Base-by-base conservation (phyloP, 2,113 vertebrate genomes). In the Callipepla californica region DNA sequence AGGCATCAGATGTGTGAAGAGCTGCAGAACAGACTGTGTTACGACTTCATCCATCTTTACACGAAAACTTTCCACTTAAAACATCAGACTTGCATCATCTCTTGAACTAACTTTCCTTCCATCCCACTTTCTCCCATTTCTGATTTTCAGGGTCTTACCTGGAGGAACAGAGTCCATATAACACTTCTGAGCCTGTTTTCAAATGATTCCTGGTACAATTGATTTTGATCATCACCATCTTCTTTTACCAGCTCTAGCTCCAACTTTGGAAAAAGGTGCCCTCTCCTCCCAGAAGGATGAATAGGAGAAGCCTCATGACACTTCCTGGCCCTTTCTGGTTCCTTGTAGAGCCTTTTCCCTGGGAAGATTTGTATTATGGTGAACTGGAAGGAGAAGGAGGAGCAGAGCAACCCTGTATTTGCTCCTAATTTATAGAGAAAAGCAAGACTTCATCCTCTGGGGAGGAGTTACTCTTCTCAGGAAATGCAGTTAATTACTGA, bases 311-410 rank as follows among this genome's bases (percentile, higher is more conserved):
- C 93, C 95, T 96, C 95, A 94, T 96, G 93, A 96, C 95, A 96
- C 95, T 96, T 96, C 92, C 93, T 96, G 96, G 88, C 95, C 96
- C 96, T 96, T 96, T 96, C 93, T 95, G 93, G 93, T 96, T 96
- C 95, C 96, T 95, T 96, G 96, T 22, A 96, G 96, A 96, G 96
- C 96, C 96, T 96, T 96, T 96, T 96, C 95, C 96, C 96, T 96
- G 96, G 93, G 95, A 96, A 96, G 96, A 96, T 96, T 96, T 93
- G 95, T 96, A 96, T 96, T 88, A 96, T 96, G 92, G 96, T 96
- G 95, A 96, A 96, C 95, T 96, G 89, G 94, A 94, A 95, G 94
- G 96, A 95, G 92, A 92, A 96, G 93, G 88, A 92, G 96, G 94
- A 94, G 93, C 93, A 96, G 92, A 96, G 92, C 92, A 95, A 92